A percentile compares a stretch with the other conserved stretches of the same genome.
Conservation (phyloP, 2,888 invertebrate species). For the Diogma glabrata region DNA sequence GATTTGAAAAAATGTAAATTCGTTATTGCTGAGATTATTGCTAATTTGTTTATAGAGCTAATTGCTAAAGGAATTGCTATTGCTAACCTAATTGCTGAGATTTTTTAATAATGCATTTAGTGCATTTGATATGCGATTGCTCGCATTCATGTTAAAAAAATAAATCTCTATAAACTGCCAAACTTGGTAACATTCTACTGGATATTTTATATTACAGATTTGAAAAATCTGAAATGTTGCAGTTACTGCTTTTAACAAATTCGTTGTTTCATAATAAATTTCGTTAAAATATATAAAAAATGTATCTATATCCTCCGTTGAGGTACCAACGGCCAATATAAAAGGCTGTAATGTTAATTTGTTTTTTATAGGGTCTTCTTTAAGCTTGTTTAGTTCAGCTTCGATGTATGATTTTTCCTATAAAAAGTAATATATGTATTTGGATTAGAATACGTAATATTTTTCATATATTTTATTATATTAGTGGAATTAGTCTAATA, state of each 20-base stretch:
- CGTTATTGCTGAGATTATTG: no score
- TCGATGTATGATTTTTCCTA: not conserved
- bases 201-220: not conserved
- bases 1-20: no score
- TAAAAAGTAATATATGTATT: no score
- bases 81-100: no score
- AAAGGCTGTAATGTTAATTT: not conserved
- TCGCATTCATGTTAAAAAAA: not conserved
- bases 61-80: no score
- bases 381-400: not conserved
- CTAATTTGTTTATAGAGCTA: no score
- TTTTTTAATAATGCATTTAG: no score
- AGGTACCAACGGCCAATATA: not conserved
- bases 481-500: not conserved
- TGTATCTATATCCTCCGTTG: not conserved
- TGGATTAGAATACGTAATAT: no score
- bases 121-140: no score
- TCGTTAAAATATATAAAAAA: constrained; percentile 4
- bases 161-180: not conserved
- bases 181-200: not conserved
- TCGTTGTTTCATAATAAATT: not conserved
- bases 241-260: constrained; percentile 1
- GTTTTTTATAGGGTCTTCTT: not conserved
- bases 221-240: not conserved
- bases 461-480: no score